Evolutionary conservation across 2,797 vertebrate genomes (phyloP), one percentile per base, ranked within the genome.

Genomic region (Gobio occitaniae): DNA sequence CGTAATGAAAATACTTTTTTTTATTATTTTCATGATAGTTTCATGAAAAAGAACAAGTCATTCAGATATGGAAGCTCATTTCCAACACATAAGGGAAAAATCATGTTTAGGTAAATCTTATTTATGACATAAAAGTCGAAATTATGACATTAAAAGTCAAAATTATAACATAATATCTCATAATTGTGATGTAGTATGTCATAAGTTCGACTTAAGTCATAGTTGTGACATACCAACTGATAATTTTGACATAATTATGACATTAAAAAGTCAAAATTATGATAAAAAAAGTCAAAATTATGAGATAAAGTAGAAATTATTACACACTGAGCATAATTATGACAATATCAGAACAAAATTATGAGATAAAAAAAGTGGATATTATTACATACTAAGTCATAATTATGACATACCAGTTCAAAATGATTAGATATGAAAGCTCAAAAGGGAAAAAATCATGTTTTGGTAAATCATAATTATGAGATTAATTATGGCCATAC

Each of bases 81-180:
- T 61, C 2, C 0, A 0, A n/a, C n/a, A 25, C 25, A 25, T 25
- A 25, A 1, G 13, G 2, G 0, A n/a, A 29, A 63, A 15, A 15
- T 29, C 25, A 63, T 63, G 61, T 5, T 15, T 32, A 29, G 12
- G 61, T 15, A 63, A 63, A 29, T 29, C 1, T 5, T 63, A 25
- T 1, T 25, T 25, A 25, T 25, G 25, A 25, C 25, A 25, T 25
- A 25, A 25, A 25, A 25, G 25, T 25, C 25, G 25, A 25, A 63
- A 29, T 29, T 13, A 61, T 61, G 59, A 61, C n/a, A 61, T 25
- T n/a, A 61, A 12, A 12, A 25, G 10, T 32, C 32, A 36, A 36
- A 36, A 36, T 36, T 36, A 36, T 36, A 36, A 36, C 36, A 36
- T 36, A 36, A 36, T 36, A 36, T 36, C 36, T 36, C 36, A 36